Conservation (phyloP, 2,888 invertebrate species). For the Palloptera scutellata region DNA sequence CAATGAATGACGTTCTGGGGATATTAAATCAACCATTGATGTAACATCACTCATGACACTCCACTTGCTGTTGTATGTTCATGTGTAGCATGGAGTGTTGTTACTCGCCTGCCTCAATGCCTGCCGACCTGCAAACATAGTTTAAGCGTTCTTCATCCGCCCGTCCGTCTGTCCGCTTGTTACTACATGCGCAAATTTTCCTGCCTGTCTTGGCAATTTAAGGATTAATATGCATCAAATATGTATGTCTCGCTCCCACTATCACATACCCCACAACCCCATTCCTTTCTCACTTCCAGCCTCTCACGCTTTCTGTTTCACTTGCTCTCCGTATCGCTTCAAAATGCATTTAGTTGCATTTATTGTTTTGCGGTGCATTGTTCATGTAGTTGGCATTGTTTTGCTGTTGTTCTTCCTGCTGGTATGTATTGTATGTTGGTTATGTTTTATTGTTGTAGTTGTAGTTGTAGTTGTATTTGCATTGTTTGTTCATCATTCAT, state of each 20-base stretch:
- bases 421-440: not conserved
- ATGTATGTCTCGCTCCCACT: not conserved
- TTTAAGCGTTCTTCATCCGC: too few relatives aligned
- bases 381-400: slow-evolving; percentile 1
- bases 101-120: too few relatives aligned
- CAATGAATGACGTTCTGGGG: slow-evolving; percentile 16
- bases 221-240: slow-evolving; percentile 22
- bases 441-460: not conserved
- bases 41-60: slow-evolving; percentile 54
- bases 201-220: not conserved
- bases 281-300: not conserved
- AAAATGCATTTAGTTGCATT: too few relatives aligned
- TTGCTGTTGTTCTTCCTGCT: not conserved
- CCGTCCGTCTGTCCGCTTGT: not conserved
- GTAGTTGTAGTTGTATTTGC: not conserved
- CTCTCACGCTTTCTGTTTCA: too few relatives aligned
- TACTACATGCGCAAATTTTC: not conserved
- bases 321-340: too few relatives aligned
- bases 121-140: too few relatives aligned
- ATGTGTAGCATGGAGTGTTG: too few relatives aligned
- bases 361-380: not conserved
- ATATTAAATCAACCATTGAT: slow-evolving; percentile 58
- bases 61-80: too few relatives aligned
- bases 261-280: not conserved
- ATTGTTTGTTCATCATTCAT: not conserved